Evolutionary conservation across 2,113 vertebrate genomes (phyloP).

Genomic region (Piliocolobus tephrosceles): DNA sequence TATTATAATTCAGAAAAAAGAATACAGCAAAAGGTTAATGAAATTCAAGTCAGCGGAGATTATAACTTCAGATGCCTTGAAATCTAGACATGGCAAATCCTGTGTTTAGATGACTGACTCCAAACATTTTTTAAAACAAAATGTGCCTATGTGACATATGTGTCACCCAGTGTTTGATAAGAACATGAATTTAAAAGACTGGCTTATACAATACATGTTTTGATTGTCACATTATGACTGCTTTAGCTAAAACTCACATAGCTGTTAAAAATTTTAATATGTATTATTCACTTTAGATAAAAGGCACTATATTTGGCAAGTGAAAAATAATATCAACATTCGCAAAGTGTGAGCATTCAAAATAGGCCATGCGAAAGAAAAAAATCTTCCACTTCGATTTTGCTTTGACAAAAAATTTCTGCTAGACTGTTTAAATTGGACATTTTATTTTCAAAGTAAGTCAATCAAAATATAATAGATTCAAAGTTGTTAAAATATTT

Average conservation of each 20-base stretch:
- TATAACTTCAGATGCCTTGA: not conserved
- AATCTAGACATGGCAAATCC: not conserved
- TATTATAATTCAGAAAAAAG: not conserved
- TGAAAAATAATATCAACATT: constrained; percentile 60
- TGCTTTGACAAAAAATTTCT: constrained; percentile 27
- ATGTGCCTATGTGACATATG: not conserved
- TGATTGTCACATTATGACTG: constrained; percentile 41
- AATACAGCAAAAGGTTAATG: not conserved
- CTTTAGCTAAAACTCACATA: constrained; percentile 28
- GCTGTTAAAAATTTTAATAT: constrained; percentile 53
- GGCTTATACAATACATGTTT: not conserved
- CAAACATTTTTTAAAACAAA: constrained; percentile 47
- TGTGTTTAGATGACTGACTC: not conserved
- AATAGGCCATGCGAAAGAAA: not conserved
- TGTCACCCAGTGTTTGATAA: constrained; percentile 54
- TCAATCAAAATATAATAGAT: constrained; percentile 51
- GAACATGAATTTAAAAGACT: constrained; percentile 45
- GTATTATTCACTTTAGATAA: constrained; percentile 50
- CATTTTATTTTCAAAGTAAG: constrained; percentile 33
- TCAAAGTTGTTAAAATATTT: constrained; percentile 44
- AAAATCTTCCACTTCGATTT: not conserved
- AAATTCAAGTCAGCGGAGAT: not conserved
- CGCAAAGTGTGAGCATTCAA: constrained; percentile 5
- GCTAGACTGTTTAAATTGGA: not conserved
- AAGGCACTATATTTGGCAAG: constrained; percentile 56